A percentile compares a stretch with the other conserved stretches of the same genome.
phyloP scores from a whole-genome alignment of 1,140 invertebrate genomes.

The Drosophila fuyamai region DNA sequence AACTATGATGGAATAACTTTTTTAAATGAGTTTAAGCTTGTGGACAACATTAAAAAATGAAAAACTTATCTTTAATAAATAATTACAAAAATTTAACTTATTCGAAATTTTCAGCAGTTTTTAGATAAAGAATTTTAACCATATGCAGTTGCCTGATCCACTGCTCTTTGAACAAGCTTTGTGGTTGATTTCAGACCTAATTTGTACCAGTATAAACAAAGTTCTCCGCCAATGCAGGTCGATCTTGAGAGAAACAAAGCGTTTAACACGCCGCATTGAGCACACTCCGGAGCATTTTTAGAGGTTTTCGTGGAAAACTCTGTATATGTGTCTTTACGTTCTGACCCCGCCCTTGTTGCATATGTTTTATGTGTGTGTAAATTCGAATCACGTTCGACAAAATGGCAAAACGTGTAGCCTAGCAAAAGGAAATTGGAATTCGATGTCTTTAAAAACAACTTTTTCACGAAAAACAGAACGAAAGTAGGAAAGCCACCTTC shows the following conservation, averaged over 20 bases:
- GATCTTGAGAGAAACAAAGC: conserved; percentile 37
- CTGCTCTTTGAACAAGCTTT: neutral
- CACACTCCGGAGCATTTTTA: conserved; percentile 30
- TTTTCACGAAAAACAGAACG: conserved; percentile 34
- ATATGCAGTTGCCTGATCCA: too few species aligned
- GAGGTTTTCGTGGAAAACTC: conserved; percentile 22
- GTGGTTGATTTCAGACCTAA: neutral
- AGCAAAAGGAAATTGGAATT: conserved; percentile 73
- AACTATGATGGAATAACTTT: too few species aligned
- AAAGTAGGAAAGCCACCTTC: conserved; percentile 10
- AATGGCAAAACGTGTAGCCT: conserved; percentile 71
- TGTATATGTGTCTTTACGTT: conserved; percentile 4
- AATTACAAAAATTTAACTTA: too few species aligned
- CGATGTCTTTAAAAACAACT: conserved; percentile 80
- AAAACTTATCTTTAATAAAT: too few species aligned
- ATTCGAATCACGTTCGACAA: conserved; percentile 73
- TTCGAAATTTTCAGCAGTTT: too few species aligned
- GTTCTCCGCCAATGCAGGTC: neutral
- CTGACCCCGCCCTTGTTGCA: conserved; percentile 44
- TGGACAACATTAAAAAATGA: too few species aligned
- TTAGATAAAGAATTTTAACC: too few species aligned
- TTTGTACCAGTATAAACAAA: neutral
- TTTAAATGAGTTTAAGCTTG: too few species aligned
- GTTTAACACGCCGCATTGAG: conserved; percentile 44
- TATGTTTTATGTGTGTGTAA: conserved; percentile 57